Evolutionary conservation across 2,113 vertebrate species (phyloP), one percentile per base, ranked within the genome.

Genomic region (Sinocyclocheilus anophthalmus): DNA sequence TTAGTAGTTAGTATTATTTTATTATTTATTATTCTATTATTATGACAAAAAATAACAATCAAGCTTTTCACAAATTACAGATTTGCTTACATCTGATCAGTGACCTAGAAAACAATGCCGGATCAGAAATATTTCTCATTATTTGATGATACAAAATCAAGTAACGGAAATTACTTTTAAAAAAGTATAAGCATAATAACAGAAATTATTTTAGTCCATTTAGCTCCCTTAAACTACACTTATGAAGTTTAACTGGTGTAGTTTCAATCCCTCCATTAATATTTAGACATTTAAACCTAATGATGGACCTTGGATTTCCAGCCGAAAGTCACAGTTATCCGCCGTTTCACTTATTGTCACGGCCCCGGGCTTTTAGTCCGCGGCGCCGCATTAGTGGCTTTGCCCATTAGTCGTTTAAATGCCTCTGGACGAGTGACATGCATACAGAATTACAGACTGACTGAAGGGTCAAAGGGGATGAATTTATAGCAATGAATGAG

Each of bases 341-440:
- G 26, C 70, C 83, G 30, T 70, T 70, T 22, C 30, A 50, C 78
- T 48, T 79, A 48, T 84, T 75, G 78, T 81, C 82, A 76, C 86
- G 88, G 89, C 81, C 48, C 48, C 78, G 79, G 83, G 61, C 86
- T 89, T 69, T 86, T 61, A 90, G 80, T 89, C 81, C 90, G 91
- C 84, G 90, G 87, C 87, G 89, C 85, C 82, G 67, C 48, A 89
- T 90, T 76, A 90, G 91, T 90, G 85, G 63, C 88, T 84, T 65
- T 88, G 85, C 90, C 90, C 92, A 90, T 92, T 93, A 91, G 88
- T 89, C 81, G 86, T 85, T 50, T 91, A 86, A 91, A 92, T 91
- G 89, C 90, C 85, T 92, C 87, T 90, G 89, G 87, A 88, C 85
- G 50, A 86, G 85, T 85, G 89, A 87, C 90, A 91, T 91, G 88